Conservation (phyloP, 2,113 vertebrate species). For the Hippocampus comes region DNA sequence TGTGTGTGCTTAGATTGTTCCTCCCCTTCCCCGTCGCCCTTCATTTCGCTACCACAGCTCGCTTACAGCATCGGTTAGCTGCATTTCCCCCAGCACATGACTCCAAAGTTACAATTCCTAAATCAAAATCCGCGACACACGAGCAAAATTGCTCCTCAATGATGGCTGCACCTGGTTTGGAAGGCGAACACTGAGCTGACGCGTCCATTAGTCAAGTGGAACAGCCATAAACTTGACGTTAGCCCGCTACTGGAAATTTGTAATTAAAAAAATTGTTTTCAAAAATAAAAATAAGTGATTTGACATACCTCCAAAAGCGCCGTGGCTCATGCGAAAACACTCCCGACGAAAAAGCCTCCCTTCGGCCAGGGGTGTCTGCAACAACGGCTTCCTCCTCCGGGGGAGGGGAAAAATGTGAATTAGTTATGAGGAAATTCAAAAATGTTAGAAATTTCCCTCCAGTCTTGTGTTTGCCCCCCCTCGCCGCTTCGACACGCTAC, state of each 20-base stretch:
- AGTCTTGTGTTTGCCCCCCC: constrained; percentile 15
- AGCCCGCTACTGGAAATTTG: not conserved
- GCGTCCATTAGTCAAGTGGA: constrained; percentile 1
- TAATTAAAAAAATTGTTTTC: constrained; percentile 24
- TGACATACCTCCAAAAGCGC: constrained; percentile 72
- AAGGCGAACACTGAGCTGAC: constrained; percentile 5
- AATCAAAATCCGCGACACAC: constrained; percentile 1
- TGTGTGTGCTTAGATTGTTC: constrained; percentile 71
- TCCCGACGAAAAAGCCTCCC: constrained; percentile 58
- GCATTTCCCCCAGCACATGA: not conserved
- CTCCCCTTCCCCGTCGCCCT: constrained; percentile 65
- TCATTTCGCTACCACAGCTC: constrained; percentile 55
- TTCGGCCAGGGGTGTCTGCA: constrained; percentile 60
- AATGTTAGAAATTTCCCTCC: constrained; percentile 45
- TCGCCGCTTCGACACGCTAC: constrained; percentile 32
- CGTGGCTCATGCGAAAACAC: constrained; percentile 70
- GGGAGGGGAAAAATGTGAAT: constrained; percentile 51
- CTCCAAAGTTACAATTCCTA: constrained; percentile 16
- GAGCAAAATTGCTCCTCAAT: constrained; percentile 1
- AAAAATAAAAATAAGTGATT: constrained; percentile 42
- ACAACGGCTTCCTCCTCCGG: constrained; percentile 54
- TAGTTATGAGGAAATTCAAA: constrained; percentile 66
- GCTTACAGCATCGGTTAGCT: not conserved
- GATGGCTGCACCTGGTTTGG: constrained; percentile 48
- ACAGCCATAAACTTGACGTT: not conserved